Base-by-base conservation (phyloP, 2,797 vertebrate genomes). In the Phrynocephalus vlangalii region DNA sequence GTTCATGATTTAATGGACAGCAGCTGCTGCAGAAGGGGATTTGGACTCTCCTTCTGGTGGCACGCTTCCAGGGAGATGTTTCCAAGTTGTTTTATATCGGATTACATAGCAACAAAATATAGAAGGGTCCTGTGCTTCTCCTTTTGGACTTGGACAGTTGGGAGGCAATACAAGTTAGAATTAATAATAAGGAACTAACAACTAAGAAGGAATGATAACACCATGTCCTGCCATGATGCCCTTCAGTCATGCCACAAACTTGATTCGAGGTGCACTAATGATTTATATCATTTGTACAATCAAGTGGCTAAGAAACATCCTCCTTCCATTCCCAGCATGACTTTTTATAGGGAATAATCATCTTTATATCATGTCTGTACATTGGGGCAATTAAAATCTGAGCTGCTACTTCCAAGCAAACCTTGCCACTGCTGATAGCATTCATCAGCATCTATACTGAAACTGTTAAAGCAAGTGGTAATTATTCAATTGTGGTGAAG, bases 1-100 rank as follows among this genome's bases (percentile, higher is more conserved):
- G 89, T 92, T 93, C 2, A 22, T 96, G 95, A 97, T 97, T 97
- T 96, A 96, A 89, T 89, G 94, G 88, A 80, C 83, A 95, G 89
- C 94, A 96, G 94, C 93, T 95, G 95, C 91, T 86, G 83, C 66
- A 3, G 82, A 90, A 92, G 90, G 38, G 91, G 92, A 95, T 94
- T 95, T 93, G 92, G 94, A 92, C 89, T 86, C 90, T 80, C 85
- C 84, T 91, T 94, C 91, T 92, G 88, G 87, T 94, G 92, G 92
- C 91, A 22, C 48, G 88, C 84, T 76, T 82, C 91, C 90, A 91
- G 91, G 86, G 91, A 91, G 90, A 90, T 85, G 83, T 92, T 93
- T 91, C 89, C 92, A 90, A 92, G 91, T 93, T 94, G 92, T 92
- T 96, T 96, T 94, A 90, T 95, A 94, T 95, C 95, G 87, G 81